phyloP scores from a whole-genome alignment of 1,140 invertebrate species.

The Bacillus rossius region DNA sequence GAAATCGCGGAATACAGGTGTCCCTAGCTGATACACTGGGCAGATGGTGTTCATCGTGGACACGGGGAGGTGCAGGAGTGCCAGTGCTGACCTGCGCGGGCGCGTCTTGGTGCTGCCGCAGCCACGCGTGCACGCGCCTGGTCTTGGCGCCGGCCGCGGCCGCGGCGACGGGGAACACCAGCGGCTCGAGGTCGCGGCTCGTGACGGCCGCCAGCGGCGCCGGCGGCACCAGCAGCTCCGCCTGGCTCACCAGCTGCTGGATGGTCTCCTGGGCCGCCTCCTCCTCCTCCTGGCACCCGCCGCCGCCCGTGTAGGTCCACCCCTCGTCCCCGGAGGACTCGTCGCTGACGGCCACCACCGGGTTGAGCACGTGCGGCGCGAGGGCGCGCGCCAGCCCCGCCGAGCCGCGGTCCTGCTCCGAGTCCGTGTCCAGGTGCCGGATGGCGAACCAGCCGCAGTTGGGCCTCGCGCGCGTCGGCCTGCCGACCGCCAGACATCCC shows the following conservation, averaged over 20 bases:
- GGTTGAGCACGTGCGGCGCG: no score
- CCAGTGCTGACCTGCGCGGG: no score
- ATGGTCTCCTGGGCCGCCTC: constrained; percentile 34
- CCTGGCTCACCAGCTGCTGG: constrained; percentile 59
- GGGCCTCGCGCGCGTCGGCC: constrained; percentile 36
- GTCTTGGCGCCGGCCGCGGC: constrained; percentile 51
- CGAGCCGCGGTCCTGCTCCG: constrained; percentile 46
- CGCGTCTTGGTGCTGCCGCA: constrained; percentile 41
- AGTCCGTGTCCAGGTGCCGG: constrained; percentile 77
- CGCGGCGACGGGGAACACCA: constrained; percentile 45
- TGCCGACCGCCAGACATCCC: not conserved
- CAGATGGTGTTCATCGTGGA: no score
- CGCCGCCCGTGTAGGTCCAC: constrained; percentile 56
- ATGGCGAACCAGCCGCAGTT: constrained; percentile 79
- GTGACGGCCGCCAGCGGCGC: constrained; percentile 30
- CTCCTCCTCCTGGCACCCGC: constrained; percentile 10
- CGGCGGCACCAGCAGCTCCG: constrained; percentile 59
- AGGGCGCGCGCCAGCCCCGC: no score
- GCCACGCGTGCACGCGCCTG: constrained; percentile 61
- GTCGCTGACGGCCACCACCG: not conserved
- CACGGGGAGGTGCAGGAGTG: no score
- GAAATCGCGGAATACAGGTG: no score
- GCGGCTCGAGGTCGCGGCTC: constrained; percentile 45
- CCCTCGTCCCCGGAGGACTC: constrained; percentile 65
- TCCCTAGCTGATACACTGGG: no score